These are phyloP conservation scores for Drosophila suzukii DNA, from an alignment of 1,140 invertebrate species.

Conservation along the genomic window DNA sequence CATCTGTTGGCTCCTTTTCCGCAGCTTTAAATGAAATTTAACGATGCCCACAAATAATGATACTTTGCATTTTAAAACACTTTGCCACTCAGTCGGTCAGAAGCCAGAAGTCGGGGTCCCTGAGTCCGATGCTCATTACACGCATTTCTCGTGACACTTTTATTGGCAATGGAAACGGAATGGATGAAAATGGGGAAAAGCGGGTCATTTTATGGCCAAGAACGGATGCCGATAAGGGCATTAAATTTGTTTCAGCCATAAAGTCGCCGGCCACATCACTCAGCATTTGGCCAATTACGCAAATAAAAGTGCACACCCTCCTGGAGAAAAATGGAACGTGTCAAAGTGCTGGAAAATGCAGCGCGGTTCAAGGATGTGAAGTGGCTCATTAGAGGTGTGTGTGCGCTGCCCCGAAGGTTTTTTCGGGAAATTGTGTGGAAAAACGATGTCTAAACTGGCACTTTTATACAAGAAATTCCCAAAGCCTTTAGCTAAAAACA, in stretches of 20 bases:
- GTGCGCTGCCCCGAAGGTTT: slow-evolving; percentile 57
- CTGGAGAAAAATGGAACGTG: slow-evolving; percentile 56
- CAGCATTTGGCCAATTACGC: slow-evolving; percentile 77
- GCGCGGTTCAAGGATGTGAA: slow-evolving; percentile 40
- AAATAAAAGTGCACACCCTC: slow-evolving; percentile 54
- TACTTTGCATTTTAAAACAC: slow-evolving; percentile 81
- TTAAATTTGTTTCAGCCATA: slow-evolving; percentile 71
- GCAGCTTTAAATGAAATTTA: slow-evolving; percentile 79
- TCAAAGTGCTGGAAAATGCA: slow-evolving; percentile 78
- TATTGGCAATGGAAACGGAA: slow-evolving; percentile 63
- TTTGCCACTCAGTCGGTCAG: slow-evolving; percentile 48
- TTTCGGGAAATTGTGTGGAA: slow-evolving; percentile 71
- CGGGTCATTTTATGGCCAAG: slow-evolving; percentile 75
- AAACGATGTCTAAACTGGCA: slow-evolving; percentile 40
- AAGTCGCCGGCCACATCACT: slow-evolving; percentile 64
- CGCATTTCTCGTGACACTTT: slow-evolving; percentile 78
- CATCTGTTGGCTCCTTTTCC: slow-evolving; percentile 9
- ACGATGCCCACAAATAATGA: slow-evolving; percentile 79
- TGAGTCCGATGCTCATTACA: slow-evolving; percentile 67
- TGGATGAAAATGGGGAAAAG: slow-evolving; percentile 68
- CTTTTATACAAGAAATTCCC: slow-evolving; percentile 1
- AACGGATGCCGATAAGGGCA: slow-evolving; percentile 75
- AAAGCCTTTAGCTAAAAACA: slow-evolving; percentile 16
- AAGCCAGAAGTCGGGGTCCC: slow-evolving; percentile 34
- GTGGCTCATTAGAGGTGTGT: slow-evolving; percentile 73